These are phyloP conservation scores for Nebria brevicollis DNA, from an alignment of 2,888 invertebrate species.

Conservation along the genomic window DNA sequence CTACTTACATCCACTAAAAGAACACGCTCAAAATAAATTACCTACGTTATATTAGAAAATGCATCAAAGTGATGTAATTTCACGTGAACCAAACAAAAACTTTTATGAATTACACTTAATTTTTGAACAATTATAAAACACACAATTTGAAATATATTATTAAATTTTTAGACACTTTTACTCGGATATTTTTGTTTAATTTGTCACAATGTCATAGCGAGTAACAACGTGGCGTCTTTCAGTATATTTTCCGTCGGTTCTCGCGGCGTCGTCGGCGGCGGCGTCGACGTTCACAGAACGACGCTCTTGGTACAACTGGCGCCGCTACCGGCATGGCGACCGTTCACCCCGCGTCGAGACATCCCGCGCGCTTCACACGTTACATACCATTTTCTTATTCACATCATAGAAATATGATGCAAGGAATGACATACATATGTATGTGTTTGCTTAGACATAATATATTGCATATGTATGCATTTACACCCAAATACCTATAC, in stretches of 20 bases:
- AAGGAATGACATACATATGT: no score
- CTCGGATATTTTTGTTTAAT: not conserved
- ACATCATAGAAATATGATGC: not conserved
- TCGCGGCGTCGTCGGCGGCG: not conserved
- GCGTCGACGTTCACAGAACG: not conserved
- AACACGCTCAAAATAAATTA: not conserved
- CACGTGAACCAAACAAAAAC: not conserved
- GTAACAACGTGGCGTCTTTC: not conserved
- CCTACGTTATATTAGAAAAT: not conserved
- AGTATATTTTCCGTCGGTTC: not conserved
- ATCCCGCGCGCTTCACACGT: not conserved
- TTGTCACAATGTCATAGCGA: not conserved
- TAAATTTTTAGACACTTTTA: not conserved
- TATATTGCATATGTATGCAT: no score
- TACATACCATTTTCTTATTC: not conserved
- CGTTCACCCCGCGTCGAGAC: conserved; percentile 1
- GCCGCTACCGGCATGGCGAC: not conserved
- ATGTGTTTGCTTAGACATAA: no score
- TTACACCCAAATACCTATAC: no score
- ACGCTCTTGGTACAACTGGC: conserved; percentile 1
- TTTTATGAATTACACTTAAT: not conserved
- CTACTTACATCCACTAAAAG: not conserved
- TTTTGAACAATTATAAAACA: not conserved
- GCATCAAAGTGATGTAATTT: not conserved
- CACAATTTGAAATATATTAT: not conserved